A percentile compares a stretch with the other conserved stretches of the same genome.
Evolutionary conservation across 2,888 invertebrate genomes (phyloP).

Genomic region (Lepidocyrtinus sp.): DNA sequence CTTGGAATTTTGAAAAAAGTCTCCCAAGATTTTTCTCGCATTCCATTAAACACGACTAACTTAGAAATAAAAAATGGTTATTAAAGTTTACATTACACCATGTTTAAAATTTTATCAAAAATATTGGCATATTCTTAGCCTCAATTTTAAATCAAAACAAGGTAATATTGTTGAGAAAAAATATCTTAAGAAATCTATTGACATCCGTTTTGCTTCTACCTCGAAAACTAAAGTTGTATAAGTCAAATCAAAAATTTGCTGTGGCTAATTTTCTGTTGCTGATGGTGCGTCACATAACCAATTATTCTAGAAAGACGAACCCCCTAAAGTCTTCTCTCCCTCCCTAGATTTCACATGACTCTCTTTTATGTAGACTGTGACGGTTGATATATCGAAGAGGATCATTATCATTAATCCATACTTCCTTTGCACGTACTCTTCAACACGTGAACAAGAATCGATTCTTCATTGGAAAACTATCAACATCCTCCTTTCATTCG

Average conservation of each 20-base stretch:
- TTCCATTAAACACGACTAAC: too few relatives aligned
- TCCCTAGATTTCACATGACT: background rate
- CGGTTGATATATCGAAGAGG: slow-evolving; percentile 23
- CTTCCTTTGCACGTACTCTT: slow-evolving; percentile 45
- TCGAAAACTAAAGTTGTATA: too few relatives aligned
- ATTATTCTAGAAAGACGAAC: too few relatives aligned
- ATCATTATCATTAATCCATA: slow-evolving; percentile 55
- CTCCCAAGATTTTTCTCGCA: too few relatives aligned
- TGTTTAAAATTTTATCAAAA: too few relatives aligned
- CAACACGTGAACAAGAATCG: background rate
- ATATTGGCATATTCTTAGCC: too few relatives aligned
- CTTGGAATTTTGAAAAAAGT: too few relatives aligned
- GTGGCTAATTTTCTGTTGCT: slow-evolving; percentile 46
- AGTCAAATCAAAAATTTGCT: slow-evolving; percentile 51
- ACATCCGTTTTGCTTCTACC: slow-evolving; percentile 18
- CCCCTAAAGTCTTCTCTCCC: slow-evolving; percentile 12
- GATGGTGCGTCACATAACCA: slow-evolving; percentile 1
- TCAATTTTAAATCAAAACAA: too few relatives aligned
- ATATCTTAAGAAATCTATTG: slow-evolving; percentile 26
- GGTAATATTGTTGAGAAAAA: slow-evolving; percentile 30
- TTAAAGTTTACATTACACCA: too few relatives aligned
- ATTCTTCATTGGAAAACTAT: background rate
- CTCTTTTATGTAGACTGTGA: slow-evolving; percentile 28
- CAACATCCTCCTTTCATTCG: background rate
- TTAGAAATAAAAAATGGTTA: too few relatives aligned